A percentile compares a stretch with the other conserved stretches of the same genome.
Evolutionary conservation across 2,888 invertebrate species (phyloP).

Genomic region (Beris chalybata): DNA sequence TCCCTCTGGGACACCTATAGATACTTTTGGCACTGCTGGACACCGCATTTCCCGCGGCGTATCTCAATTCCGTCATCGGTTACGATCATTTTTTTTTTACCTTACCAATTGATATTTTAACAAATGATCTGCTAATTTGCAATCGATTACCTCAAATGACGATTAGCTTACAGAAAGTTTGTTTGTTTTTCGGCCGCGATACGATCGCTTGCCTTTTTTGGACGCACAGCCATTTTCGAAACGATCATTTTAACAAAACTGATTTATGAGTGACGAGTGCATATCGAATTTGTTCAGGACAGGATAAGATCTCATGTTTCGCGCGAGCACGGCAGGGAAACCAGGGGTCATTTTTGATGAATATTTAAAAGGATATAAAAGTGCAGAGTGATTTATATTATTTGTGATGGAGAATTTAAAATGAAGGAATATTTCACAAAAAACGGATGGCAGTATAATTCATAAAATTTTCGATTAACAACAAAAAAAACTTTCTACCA

Average conservation of each 20-base stretch:
- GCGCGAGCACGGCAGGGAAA: conserved; percentile 28
- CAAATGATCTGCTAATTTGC: conserved; percentile 31
- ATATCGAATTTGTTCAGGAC: conserved; percentile 25
- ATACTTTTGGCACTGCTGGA: conserved; percentile 28
- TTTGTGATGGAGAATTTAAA: conserved; percentile 1
- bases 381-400: conserved; percentile 19
- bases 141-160: conserved; percentile 20
- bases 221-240: conserved; percentile 6
- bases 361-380: conserved; percentile 28
- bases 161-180: conserved; percentile 8
- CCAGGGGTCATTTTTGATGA: conserved; percentile 4
- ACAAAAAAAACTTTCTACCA: too few relatives aligned
- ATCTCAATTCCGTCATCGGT: conserved; percentile 23
- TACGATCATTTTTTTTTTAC: conserved; percentile 4
- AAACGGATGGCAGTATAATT: too few relatives aligned
- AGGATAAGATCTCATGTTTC: conserved; percentile 7
- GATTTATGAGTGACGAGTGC: conserved; percentile 26
- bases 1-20: conserved; percentile 22
- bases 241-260: conserved; percentile 18
- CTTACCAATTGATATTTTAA: conserved; percentile 12
- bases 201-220: neutral
- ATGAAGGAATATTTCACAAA: too few relatives aligned
- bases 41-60: conserved; percentile 25
- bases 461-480: too few relatives aligned
- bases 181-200: conserved; percentile 29